A percentile compares a stretch with the other conserved stretches of the same genome.
These are phyloP conservation scores for Tachysurus fulvidraco DNA, from an alignment of 2,113 vertebrate species.

Conservation along the genomic window DNA sequence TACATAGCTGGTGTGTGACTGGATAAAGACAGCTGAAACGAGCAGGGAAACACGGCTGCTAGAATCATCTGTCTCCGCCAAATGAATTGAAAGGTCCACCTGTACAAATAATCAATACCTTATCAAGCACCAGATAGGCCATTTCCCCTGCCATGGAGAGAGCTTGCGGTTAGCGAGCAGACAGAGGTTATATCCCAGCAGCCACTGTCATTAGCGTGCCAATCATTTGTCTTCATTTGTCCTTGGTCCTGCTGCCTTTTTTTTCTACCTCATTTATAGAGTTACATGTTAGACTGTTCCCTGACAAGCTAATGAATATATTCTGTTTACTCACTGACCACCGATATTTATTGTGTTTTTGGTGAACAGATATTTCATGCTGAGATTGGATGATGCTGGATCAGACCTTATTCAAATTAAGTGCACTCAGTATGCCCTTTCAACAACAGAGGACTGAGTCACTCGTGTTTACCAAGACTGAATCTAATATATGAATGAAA, in stretches of 20 bases:
- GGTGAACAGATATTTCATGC: not conserved
- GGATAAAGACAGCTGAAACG: not conserved
- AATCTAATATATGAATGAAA: not conserved
- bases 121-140: slow-evolving; percentile 50
- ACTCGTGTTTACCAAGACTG: not conserved
- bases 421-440: not conserved
- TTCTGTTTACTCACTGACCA: slow-evolving; percentile 26
- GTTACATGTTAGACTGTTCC: slow-evolving; percentile 37
- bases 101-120: slow-evolving; percentile 59
- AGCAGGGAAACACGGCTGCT: not conserved
- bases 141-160: slow-evolving; percentile 24
- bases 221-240: slow-evolving; percentile 49
- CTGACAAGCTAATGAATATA: slow-evolving; percentile 44
- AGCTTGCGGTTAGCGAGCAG: slow-evolving; percentile 40
- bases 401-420: not conserved
- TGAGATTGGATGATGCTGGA: not conserved
- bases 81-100: slow-evolving; percentile 49
- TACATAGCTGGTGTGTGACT: not conserved
- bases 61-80: slow-evolving; percentile 28
- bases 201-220: slow-evolving; percentile 22
- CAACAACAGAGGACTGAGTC: slow-evolving; percentile 1
- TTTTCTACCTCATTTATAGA: slow-evolving; percentile 38
- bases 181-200: slow-evolving; percentile 43
- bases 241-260: slow-evolving; percentile 34
- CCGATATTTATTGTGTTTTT: not conserved